Conservation (phyloP, 2,888 invertebrate species). For the Melanostoma mellinum region DNA sequence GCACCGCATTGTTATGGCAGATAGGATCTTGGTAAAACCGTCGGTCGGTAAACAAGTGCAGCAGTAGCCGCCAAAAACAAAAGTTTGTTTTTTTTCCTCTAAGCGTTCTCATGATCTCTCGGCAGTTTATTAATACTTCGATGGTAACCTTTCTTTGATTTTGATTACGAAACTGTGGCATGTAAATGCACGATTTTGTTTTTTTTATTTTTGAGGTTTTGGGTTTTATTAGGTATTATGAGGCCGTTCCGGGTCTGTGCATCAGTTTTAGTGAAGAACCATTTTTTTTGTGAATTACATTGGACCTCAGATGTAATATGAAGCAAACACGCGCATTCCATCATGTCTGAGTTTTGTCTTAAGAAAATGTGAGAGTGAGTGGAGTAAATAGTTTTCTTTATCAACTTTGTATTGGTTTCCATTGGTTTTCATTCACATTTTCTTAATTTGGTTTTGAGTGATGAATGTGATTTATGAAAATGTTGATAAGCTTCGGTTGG, state of each 20-base stretch:
- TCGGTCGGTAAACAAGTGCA: slow-evolving; percentile 60
- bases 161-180: slow-evolving; percentile 69
- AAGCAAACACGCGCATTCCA: too few relatives aligned
- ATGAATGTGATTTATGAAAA: too few relatives aligned
- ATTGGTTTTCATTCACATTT: too few relatives aligned
- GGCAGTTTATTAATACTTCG: slow-evolving; percentile 57
- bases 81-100: slow-evolving; percentile 9
- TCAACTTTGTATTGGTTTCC: too few relatives aligned
- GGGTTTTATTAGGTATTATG: not conserved
- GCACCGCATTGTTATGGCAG: slow-evolving; percentile 40
- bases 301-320: too few relatives aligned
- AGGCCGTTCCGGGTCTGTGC: slow-evolving; percentile 17
- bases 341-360: too few relatives aligned
- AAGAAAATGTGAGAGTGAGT: too few relatives aligned
- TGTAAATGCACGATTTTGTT: slow-evolving; percentile 60
- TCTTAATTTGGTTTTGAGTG: too few relatives aligned
- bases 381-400: too few relatives aligned
- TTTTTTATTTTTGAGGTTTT: slow-evolving; percentile 7
- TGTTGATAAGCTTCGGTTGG: too few relatives aligned
- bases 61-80: slow-evolving; percentile 31
- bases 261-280: too few relatives aligned
- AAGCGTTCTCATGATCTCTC: slow-evolving; percentile 58
- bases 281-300: too few relatives aligned
- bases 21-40: slow-evolving; percentile 45
- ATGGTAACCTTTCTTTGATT: slow-evolving; percentile 71